These are phyloP conservation scores for Asteroscopus sphinx DNA, from an alignment of 2,888 invertebrate genomes.

Conservation along the genomic window DNA sequence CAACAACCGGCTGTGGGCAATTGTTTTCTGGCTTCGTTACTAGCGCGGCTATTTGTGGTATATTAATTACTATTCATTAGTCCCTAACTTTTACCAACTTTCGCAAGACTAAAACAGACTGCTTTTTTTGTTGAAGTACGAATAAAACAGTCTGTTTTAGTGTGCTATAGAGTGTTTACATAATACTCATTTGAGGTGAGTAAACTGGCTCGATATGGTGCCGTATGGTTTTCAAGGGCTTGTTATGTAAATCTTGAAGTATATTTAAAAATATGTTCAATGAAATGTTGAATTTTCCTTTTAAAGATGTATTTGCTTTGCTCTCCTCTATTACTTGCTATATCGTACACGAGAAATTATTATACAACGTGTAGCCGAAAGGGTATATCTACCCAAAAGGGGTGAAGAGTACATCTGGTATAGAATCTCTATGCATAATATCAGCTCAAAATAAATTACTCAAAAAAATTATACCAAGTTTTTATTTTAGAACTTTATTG, in stretches of 20 bases:
- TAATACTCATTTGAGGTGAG: slow-evolving; percentile 8
- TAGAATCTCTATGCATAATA: too few relatives aligned
- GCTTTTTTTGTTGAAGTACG: too few relatives aligned
- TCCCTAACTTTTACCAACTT: slow-evolving; percentile 46
- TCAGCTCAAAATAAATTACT: too few relatives aligned
- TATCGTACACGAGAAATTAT: background rate
- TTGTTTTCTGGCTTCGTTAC: slow-evolving; percentile 21
- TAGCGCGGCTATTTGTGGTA: slow-evolving; percentile 33
- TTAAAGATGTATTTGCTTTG: background rate
- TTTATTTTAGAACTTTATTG: too few relatives aligned
- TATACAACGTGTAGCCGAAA: too few relatives aligned
- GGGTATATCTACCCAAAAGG: too few relatives aligned
- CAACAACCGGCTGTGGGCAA: slow-evolving; percentile 20
- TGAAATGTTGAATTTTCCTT: background rate
- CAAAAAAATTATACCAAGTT: too few relatives aligned
- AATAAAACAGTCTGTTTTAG: slow-evolving; percentile 18
- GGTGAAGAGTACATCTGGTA: too few relatives aligned
- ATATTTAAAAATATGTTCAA: slow-evolving; percentile 4
- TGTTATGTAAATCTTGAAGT: slow-evolving; percentile 11
- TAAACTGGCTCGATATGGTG: slow-evolving; percentile 10
- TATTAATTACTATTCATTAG: slow-evolving; percentile 41
- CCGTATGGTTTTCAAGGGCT: slow-evolving; percentile 18
- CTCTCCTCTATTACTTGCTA: slow-evolving; percentile 1
- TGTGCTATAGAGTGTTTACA: slow-evolving; percentile 6
- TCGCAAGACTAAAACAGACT: slow-evolving; percentile 25